Evolutionary conservation across 2,888 invertebrate species (phyloP).

Genomic region (Glyphotaelius pellucidus): DNA sequence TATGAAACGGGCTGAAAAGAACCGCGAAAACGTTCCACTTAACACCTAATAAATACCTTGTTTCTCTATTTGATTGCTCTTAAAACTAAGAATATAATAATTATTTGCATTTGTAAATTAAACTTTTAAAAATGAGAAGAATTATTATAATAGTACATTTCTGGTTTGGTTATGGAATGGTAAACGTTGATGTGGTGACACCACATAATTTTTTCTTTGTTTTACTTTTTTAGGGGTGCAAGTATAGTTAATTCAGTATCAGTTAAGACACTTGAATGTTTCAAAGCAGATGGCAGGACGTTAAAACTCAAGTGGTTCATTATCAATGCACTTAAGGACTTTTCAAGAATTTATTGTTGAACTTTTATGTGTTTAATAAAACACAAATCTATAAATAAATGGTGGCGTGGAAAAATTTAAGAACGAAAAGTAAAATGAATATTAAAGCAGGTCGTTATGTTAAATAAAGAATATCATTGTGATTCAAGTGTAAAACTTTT

Average conservation of each 20-base stretch:
- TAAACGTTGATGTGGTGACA: no score
- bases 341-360: slow-evolving; percentile 56
- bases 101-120: no score
- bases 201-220: neutral
- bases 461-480: neutral
- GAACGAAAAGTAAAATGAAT: neutral
- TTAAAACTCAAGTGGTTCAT: slow-evolving; percentile 56
- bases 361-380: slow-evolving; percentile 6
- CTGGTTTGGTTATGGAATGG: no score
- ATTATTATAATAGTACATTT: no score
- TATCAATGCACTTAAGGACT: slow-evolving; percentile 54
- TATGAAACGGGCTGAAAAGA: no score
- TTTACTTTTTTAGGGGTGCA: neutral
- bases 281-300: slow-evolving; percentile 56
- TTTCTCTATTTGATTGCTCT: no score
- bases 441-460: neutral
- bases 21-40: no score
- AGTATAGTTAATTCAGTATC: neutral
- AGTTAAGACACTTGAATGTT: neutral
- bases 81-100: no score
- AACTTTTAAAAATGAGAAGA: no score
- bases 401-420: neutral
- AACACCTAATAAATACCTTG: no score
- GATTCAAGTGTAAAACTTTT: neutral
- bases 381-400: neutral